These are phyloP conservation scores for Trachymyrmex cornetzi DNA, from an alignment of 1,140 invertebrate genomes.

Conservation along the genomic window DNA sequence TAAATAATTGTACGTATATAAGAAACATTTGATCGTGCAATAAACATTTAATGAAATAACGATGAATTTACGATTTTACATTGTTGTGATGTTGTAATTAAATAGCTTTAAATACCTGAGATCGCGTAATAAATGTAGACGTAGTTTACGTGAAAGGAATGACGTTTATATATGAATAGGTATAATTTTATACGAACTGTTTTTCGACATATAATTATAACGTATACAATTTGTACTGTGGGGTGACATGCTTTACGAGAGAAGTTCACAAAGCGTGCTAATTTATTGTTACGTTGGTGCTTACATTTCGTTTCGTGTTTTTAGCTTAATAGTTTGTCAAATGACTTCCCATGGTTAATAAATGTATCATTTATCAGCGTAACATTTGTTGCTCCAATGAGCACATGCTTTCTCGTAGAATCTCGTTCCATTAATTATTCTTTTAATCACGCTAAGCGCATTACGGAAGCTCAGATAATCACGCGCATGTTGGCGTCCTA, in stretches of 20 bases:
- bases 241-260: background rate
- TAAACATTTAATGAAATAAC: constrained; percentile 27
- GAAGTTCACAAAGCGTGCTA: background rate
- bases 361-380: constrained; percentile 50
- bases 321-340: constrained; percentile 51
- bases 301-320: constrained; percentile 28
- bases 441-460: constrained; percentile 46
- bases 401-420: constrained; percentile 13
- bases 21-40: constrained; percentile 5
- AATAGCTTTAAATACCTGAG: background rate
- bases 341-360: constrained; percentile 48
- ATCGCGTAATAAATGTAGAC: background rate
- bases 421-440: constrained; percentile 48
- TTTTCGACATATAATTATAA: constrained; percentile 45
- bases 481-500: constrained; percentile 6
- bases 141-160: background rate
- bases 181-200: constrained; percentile 4
- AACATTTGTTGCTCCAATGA: constrained; percentile 4
- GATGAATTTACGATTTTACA: background rate
- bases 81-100: background rate
- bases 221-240: constrained; percentile 1
- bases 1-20: constrained; percentile 21
- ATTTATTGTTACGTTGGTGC: constrained; percentile 32
- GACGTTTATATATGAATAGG: constrained; percentile 6
- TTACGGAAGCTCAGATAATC: constrained; percentile 25